Conservation (phyloP, 2,797 vertebrate genomes). For the Telmatherina bonti region DNA sequence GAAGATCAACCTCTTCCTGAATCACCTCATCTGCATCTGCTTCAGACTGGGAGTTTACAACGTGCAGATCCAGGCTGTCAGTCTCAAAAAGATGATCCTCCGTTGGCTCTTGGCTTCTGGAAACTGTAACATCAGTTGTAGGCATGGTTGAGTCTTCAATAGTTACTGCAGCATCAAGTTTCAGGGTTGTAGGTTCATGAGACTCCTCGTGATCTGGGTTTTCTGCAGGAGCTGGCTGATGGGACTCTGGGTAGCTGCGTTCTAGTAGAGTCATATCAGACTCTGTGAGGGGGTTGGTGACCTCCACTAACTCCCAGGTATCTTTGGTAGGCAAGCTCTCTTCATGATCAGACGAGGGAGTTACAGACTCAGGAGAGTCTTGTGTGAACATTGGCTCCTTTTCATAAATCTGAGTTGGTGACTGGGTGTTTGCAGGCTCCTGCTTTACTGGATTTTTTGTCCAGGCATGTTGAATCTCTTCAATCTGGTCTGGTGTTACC, state of each 20-base stretch:
- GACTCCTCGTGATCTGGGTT: conserved; percentile 29
- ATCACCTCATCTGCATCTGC: conserved; percentile 24
- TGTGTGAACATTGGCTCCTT: conserved; percentile 18
- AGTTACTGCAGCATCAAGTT: not conserved
- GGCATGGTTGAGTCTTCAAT: conserved; percentile 17
- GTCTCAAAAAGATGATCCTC: conserved; percentile 28
- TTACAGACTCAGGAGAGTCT: conserved; percentile 31
- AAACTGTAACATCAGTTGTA: conserved; percentile 13
- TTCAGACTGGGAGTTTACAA: conserved; percentile 31
- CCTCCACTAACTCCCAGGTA: conserved; percentile 44
- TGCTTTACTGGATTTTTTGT: conserved; percentile 77
- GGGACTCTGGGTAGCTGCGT: conserved; percentile 37
- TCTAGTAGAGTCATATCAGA: not conserved
- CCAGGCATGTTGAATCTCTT: conserved; percentile 83
- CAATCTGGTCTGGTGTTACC: conserved; percentile 65
- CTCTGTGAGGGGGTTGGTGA: too few relatives aligned
- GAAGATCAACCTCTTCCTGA: conserved; percentile 18
- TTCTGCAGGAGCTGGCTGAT: conserved; percentile 47
- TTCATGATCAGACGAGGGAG: conserved; percentile 34
- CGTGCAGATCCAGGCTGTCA: conserved; percentile 3
- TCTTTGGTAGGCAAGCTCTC: conserved; percentile 34
- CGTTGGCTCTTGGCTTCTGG: conserved; percentile 7
- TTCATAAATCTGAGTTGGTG: conserved; percentile 23
- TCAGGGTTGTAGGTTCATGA: conserved; percentile 17
- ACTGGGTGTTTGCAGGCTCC: conserved; percentile 14